Evolutionary conservation across 2,888 invertebrate species (phyloP).

Genomic region (Volucella bombylans): DNA sequence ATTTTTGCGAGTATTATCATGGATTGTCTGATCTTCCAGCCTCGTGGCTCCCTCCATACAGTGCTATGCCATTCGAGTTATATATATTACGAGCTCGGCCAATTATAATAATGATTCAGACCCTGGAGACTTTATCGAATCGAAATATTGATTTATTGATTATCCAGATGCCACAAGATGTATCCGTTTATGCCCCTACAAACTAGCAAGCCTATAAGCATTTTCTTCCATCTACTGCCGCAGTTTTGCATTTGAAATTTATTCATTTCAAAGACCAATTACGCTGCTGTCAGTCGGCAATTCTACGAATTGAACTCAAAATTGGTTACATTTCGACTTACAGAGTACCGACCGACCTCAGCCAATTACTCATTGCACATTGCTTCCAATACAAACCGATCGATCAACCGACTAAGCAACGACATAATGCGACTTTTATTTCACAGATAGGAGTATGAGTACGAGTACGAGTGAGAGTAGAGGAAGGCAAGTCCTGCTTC

Average conservation of each 20-base stretch:
- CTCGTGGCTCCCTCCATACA: constrained; percentile 14
- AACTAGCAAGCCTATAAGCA: constrained; percentile 15
- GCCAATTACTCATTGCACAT: constrained; percentile 70
- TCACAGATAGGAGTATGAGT: not conserved
- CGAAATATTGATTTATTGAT: constrained; percentile 76
- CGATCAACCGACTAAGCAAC: not conserved
- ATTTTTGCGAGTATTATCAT: constrained; percentile 30
- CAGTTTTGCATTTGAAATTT: constrained; percentile 57
- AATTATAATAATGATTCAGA: constrained; percentile 76
- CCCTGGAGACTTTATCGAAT: constrained; percentile 75
- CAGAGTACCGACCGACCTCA: constrained; percentile 30
- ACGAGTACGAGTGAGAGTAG: no score
- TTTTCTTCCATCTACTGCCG: constrained; percentile 63
- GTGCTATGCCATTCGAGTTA: constrained; percentile 50
- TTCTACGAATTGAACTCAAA: constrained; percentile 58
- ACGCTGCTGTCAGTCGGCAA: constrained; percentile 52
- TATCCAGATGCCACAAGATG: constrained; percentile 23
- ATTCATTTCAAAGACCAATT: constrained; percentile 58
- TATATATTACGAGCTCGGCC: constrained; percentile 69
- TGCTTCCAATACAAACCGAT: not conserved
- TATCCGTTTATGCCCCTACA: constrained; percentile 2
- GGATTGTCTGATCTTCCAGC: constrained; percentile 30
- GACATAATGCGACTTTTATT: constrained; percentile 49
- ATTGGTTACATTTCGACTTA: constrained; percentile 60
- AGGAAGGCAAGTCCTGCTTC: not conserved